Percentiles rank a stretch among this genome's conserved stretches.
Conservation (phyloP, 2,113 vertebrate species). For the Strix aluco region DNA sequence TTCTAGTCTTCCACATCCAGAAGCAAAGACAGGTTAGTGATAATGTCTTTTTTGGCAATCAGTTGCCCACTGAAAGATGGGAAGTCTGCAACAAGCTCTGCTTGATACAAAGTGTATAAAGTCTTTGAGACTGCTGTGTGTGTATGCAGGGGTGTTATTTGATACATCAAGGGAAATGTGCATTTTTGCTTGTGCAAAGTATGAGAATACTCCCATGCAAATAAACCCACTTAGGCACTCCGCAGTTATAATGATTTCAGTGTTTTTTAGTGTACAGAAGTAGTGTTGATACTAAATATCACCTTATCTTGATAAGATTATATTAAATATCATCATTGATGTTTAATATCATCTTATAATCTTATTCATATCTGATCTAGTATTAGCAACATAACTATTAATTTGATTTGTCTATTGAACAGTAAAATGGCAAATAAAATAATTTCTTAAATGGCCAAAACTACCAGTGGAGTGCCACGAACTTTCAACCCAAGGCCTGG, state of each 20-base stretch:
- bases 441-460: not conserved
- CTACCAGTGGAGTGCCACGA: not conserved
- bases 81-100: not conserved
- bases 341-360: not conserved
- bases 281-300: rapidly evolving
- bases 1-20: not conserved
- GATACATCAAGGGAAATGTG: not conserved
- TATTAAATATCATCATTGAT: no score
- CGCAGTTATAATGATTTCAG: not conserved
- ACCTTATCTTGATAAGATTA: no score
- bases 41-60: not conserved
- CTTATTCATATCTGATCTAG: not conserved
- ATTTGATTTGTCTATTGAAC: not conserved
- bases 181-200: not conserved
- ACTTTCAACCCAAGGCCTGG: not conserved
- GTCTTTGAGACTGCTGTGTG: not conserved
- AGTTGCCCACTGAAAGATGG: not conserved
- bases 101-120: not conserved
- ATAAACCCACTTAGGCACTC: not conserved
- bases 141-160: not conserved
- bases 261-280: not conserved
- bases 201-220: not conserved
- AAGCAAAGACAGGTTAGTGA: not conserved
- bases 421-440: not conserved
- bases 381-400: not conserved